A percentile compares a stretch with the other conserved stretches of the same genome.
These are phyloP conservation scores for Crossaster papposus DNA, from an alignment of 53 echinoderm and acorn worm genomes.

Conservation along the genomic window DNA sequence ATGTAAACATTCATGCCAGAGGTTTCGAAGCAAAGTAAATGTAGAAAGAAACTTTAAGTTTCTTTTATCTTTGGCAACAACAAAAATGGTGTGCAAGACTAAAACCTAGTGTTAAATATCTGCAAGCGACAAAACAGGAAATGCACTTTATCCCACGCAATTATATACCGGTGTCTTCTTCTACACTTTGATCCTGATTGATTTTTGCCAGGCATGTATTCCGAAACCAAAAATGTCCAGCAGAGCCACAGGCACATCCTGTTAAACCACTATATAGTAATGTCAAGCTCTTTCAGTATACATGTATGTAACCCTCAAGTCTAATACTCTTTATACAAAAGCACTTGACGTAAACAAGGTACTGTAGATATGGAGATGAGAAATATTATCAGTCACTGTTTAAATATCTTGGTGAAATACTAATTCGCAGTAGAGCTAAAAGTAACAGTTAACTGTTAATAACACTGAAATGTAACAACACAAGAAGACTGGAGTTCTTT, in stretches of 20 bases:
- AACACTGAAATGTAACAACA: too few species aligned
- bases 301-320: background rate
- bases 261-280: background rate
- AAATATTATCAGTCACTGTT: too few species aligned
- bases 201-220: background rate
- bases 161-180: background rate
- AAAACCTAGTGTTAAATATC: background rate
- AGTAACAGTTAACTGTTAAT: too few species aligned
- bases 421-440: too few species aligned
- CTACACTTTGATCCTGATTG: constrained; percentile 20
- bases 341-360: too few species aligned
- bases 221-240: background rate
- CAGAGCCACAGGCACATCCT: constrained; percentile 16
- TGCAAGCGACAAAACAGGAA: constrained; percentile 2
- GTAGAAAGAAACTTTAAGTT: background rate
- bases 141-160: background rate
- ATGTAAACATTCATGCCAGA: too few species aligned
- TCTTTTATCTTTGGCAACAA: background rate
- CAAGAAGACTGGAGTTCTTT: too few species aligned
- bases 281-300: background rate
- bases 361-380: too few species aligned
- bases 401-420: too few species aligned
- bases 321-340: background rate
- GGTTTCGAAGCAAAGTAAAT: too few species aligned
- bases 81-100: background rate